phyloP scores from a whole-genome alignment of 1,140 invertebrate genomes.

The Acromyrmex heyeri region DNA sequence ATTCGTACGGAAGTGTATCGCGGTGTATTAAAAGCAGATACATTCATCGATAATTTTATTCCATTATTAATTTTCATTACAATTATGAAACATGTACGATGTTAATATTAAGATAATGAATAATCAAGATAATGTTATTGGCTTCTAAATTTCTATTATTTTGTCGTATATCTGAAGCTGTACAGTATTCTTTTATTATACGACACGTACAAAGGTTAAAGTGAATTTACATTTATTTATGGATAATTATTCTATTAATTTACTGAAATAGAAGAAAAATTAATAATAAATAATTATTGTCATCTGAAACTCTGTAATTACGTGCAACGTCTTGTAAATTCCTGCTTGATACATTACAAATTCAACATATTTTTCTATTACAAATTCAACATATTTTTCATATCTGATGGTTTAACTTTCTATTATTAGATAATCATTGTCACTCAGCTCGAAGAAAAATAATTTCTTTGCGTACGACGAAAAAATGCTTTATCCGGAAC shows the following conservation, averaged over 20 bases:
- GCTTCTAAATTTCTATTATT: neutral
- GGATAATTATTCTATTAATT: neutral
- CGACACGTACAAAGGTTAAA: neutral
- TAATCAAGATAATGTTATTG: slow-evolving; percentile 4
- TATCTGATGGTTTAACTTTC: neutral
- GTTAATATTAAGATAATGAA: slow-evolving; percentile 2
- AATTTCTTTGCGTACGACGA: slow-evolving; percentile 13
- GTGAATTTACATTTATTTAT: slow-evolving; percentile 13
- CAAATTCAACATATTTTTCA: neutral
- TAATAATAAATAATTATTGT: too few relatives aligned
- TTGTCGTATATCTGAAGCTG: neutral
- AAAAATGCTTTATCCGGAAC: slow-evolving; percentile 16
- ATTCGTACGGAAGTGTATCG: neutral
- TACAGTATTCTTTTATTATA: neutral
- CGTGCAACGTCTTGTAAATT: neutral
- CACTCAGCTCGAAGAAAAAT: neutral
- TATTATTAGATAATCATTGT: neutral
- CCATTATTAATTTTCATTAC: slow-evolving; percentile 8
- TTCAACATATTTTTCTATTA: neutral
- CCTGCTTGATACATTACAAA: neutral
- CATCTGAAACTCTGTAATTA: neutral
- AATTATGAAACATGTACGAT: neutral
- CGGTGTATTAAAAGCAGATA: neutral
- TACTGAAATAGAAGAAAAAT: too few relatives aligned
- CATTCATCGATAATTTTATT: neutral